phyloP scores from a whole-genome alignment of 2,797 vertebrate genomes.

The Protosalanx chinensis region DNA sequence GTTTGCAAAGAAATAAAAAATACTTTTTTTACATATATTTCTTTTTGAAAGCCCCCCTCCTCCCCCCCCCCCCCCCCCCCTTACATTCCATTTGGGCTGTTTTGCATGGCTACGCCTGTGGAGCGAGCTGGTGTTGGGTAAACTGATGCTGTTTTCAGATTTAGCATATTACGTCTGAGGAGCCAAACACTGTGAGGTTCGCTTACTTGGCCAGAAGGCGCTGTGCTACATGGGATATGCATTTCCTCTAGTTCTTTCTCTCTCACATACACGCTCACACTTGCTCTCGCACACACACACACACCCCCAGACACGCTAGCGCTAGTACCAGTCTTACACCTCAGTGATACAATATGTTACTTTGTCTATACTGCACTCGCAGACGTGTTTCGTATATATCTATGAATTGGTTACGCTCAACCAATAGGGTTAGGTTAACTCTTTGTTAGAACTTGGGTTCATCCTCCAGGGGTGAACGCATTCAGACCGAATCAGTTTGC shows the following conservation, averaged over 20 bases:
- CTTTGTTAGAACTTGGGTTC: too few relatives aligned
- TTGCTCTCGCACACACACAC: neutral
- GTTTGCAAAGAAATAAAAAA: slow-evolving; percentile 2
- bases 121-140: slow-evolving; percentile 51
- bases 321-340: neutral
- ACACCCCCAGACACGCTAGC: too few relatives aligned
- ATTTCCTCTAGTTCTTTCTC: slow-evolving; percentile 20
- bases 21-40: slow-evolving; percentile 50
- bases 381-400: too few relatives aligned
- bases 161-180: slow-evolving; percentile 59
- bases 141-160: slow-evolving; percentile 38
- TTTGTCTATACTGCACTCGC: too few relatives aligned
- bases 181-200: slow-evolving; percentile 58
- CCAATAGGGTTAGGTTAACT: too few relatives aligned
- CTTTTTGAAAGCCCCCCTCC: slow-evolving; percentile 50
- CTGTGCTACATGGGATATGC: slow-evolving; percentile 47
- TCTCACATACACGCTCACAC: neutral
- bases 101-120: slow-evolving; percentile 55
- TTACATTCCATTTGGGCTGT: slow-evolving; percentile 24
- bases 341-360: too few relatives aligned
- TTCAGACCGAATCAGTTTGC: slow-evolving; percentile 24
- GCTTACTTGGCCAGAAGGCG: slow-evolving; percentile 55
- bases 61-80: too few relatives aligned
- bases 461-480: neutral
- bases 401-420: too few relatives aligned